Base-by-base conservation (phyloP, 2,888 invertebrate genomes). In the Exephanes ischioxanthus region DNA sequence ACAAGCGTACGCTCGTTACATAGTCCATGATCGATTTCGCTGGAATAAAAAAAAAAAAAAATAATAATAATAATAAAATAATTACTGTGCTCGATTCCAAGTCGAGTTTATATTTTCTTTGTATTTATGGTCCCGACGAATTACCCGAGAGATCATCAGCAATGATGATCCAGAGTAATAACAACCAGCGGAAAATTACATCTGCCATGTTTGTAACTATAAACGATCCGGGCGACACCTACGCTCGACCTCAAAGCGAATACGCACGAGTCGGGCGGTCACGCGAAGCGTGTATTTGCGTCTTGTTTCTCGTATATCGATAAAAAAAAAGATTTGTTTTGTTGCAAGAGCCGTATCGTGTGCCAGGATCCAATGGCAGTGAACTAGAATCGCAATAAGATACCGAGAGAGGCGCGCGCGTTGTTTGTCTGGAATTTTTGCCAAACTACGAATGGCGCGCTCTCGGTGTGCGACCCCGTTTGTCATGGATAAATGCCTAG, bases 391-490 rank as follows among this genome's bases (percentile, higher is more conserved):
- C 19, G 66, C 37, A 80, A 75, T 51, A 71, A 84, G 63, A 71
- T 55, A 22, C 37, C 14, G 11, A 3, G 76, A 53, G 67, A n/a
- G 30, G 33, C 11, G 55, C 67, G 53, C 45, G 45, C 16, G 77
- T 80, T 80, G 71, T 77, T 58, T 41, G 61, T 72, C 45, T 61
- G 77, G 78, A 80, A 81, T 84, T 80, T 84, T 63, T 67, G 7
- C n/a, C 19, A 48, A 68, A 75, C 41, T 26, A 30, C 14, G 11
- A 16, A n/a, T 53, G 3, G 37, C 22, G 48, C 58, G 71, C 63
- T 5, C n/a, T 19, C 11, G 3, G 37, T 2, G 5, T 22, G 9
- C 68, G 71, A 68, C 68, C 53, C 45, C 26, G 11, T 58, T 76
- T 80, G 3, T 5, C 53, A 30, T 71, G 37, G 16, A 70, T 30